A percentile compares a stretch with the other conserved stretches of the same genome.
These are phyloP conservation scores for Coccyzus lansbergi DNA, from an alignment of 2,797 vertebrate genomes.

Conservation along the genomic window DNA sequence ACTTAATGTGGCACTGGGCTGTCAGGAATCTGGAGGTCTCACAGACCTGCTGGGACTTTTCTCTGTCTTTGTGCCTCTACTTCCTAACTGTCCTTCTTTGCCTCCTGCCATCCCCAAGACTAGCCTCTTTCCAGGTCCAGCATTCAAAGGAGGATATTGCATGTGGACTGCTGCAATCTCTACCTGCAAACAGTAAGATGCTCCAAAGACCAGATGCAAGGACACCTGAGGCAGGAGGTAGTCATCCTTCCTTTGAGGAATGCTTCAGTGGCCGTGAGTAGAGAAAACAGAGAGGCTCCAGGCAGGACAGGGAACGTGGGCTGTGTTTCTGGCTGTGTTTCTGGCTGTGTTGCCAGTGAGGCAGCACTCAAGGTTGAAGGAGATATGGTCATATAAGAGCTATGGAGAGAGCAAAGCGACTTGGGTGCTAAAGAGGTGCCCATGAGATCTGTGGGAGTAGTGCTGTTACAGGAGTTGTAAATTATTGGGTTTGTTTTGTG, in stretches of 20 bases:
- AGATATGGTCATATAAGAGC: neutral
- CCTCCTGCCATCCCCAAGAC: neutral
- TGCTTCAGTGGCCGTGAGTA: neutral
- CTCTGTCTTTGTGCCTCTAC: neutral
- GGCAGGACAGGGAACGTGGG: neutral
- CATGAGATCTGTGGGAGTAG: neutral
- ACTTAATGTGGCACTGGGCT: neutral
- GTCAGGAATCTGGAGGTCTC: neutral
- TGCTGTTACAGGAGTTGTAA: rapidly evolving
- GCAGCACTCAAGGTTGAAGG: rapidly evolving
- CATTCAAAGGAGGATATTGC: neutral
- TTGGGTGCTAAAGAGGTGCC: neutral
- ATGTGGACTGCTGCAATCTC: neutral
- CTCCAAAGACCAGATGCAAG: neutral
- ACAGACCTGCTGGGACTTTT: neutral
- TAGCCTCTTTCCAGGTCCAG: neutral
- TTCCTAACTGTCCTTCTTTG: neutral
- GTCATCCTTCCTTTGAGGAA: neutral
- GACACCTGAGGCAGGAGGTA: neutral
- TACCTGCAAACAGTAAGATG: neutral
- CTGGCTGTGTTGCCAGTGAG: neutral
- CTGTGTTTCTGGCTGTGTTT: neutral
- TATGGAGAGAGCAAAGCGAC: neutral
- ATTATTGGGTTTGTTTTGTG: rapidly evolving
- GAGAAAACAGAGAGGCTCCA: neutral